These are phyloP conservation scores for Piscicola geometra DNA, from an alignment of 2,888 invertebrate genomes.

Conservation along the genomic window DNA sequence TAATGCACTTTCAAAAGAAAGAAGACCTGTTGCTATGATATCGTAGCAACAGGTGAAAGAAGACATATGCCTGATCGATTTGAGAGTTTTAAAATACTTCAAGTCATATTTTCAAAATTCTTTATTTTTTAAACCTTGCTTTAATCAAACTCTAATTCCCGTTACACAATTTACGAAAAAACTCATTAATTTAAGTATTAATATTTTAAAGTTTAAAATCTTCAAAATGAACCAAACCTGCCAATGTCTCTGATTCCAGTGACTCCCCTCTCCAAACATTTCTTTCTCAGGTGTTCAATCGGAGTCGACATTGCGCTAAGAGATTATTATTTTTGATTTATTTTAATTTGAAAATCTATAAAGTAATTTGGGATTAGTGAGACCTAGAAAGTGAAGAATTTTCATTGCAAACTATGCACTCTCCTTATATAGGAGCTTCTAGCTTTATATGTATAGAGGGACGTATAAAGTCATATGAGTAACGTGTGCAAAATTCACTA, in stretches of 20 bases:
- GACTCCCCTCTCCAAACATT: conserved; percentile 40
- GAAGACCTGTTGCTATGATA: no score
- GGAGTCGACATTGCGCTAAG: conserved; percentile 35
- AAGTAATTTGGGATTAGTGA: no score
- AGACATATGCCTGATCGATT: no score
- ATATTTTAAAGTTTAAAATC: neutral
- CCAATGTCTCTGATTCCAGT: conserved; percentile 40
- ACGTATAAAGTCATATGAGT: no score
- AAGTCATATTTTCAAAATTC: neutral
- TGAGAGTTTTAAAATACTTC: neutral
- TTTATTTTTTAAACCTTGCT: neutral
- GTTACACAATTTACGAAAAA: neutral
- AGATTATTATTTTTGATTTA: neutral
- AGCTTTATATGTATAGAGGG: no score
- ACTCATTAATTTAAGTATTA: neutral
- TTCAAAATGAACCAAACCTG: conserved; percentile 39
- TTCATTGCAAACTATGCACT: no score
- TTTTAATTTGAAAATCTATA: no score
- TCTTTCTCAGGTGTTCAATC: conserved; percentile 38
- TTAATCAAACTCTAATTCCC: neutral
- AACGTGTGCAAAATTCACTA: no score
- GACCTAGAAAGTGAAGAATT: no score
- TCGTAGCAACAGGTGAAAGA: no score
- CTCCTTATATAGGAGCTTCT: no score
- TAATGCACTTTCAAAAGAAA: no score